Evolutionary conservation across 2,113 vertebrate genomes (phyloP), one percentile per base, ranked within the genome.

Genomic region (Beaufortia kweichowensis): DNA sequence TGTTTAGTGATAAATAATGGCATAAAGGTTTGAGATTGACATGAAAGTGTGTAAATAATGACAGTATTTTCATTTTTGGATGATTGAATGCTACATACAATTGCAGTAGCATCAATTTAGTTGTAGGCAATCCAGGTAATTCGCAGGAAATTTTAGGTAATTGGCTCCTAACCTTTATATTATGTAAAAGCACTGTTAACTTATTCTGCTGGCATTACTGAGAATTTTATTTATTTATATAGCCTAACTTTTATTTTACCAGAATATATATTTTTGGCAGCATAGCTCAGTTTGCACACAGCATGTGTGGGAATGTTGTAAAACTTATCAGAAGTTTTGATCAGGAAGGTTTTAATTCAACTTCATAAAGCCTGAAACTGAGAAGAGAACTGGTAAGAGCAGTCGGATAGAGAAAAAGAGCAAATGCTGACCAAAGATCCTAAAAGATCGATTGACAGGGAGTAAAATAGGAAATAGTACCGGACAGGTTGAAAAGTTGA

Each of bases 141-240:
- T n/a, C n/a, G n/a, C n/a, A n/a, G n/a, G n/a, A n/a, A n/a, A n/a
- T n/a, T n/a, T n/a, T n/a, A n/a, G n/a, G n/a, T n/a, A n/a, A n/a
- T 21, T 57, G 24, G 21, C n/a, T 35, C 29, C 6, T 35, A 70
- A 33, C n/a, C 56, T 70, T 70, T 53, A 11, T 1, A 77, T 48
- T 33, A 24, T 55, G 14, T 21, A 24, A 43, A 57, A 33, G 24
- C 48, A 43, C 41, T 72, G 60, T 61, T 43, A 29, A 21, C 12
- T 35, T 24, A 70, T 70, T 67, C 74, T 35, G 19, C 4, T 12
- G 43, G 21, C 50, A 70, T 68, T 70, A 61, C 66, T 39, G 71
- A 57, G 60, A 72, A 28, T n/a, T n/a, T n/a, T n/a, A n/a, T n/a
- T n/a, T n/a, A n/a, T n/a, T n/a, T n/a, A n/a, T n/a, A n/a, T n/a